phyloP scores from a whole-genome alignment of 2,888 invertebrate genomes.

The Himalopsyche kuldschensis region DNA sequence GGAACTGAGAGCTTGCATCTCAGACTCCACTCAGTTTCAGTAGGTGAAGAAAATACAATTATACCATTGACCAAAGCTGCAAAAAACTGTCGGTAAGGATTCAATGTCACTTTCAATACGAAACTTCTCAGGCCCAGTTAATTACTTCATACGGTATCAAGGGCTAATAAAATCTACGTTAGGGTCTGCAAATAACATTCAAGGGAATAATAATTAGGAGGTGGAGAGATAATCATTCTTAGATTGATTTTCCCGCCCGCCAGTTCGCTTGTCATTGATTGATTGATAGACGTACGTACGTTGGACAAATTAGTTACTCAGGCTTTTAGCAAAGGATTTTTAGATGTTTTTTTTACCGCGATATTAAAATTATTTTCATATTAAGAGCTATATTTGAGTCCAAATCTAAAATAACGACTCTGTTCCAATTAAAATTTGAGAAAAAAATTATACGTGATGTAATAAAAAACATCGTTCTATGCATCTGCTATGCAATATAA shows the following conservation, averaged over 20 bases:
- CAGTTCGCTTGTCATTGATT: background rate
- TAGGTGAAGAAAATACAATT: too few species aligned
- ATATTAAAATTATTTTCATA: too few species aligned
- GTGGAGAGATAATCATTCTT: background rate
- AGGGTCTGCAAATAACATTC: background rate
- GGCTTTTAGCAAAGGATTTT: background rate
- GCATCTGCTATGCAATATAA: too few species aligned
- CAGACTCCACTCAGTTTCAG: too few species aligned
- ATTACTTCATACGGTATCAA: background rate
- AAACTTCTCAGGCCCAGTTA: background rate
- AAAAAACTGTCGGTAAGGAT: background rate
- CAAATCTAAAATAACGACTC: too few species aligned
- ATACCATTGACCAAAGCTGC: too few species aligned
- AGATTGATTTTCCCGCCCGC: background rate
- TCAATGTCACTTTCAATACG: background rate
- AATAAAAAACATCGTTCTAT: too few species aligned
- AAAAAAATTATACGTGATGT: too few species aligned
- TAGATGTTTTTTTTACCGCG: background rate
- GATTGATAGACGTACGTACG: background rate
- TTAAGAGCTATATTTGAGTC: too few species aligned
- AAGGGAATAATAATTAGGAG: background rate
- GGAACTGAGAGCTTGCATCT: too few species aligned
- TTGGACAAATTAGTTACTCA: background rate
- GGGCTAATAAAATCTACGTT: background rate
- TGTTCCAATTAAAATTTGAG: too few species aligned